These are phyloP conservation scores for Bungarus multicinctus DNA, from an alignment of 2,113 vertebrate species.

Conservation along the genomic window DNA sequence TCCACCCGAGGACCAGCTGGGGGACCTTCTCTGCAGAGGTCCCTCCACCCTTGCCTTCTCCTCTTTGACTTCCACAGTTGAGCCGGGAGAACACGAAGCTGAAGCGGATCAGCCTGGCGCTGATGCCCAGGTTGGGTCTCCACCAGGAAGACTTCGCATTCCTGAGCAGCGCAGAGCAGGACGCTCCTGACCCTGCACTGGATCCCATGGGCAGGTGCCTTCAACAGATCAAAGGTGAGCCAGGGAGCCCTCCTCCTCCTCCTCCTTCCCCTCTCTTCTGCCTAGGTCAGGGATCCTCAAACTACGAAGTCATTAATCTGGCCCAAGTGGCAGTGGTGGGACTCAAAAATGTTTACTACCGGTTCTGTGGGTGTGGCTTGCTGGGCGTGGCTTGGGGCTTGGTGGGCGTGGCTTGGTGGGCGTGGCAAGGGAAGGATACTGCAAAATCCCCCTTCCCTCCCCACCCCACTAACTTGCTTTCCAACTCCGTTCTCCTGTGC, in stretches of 20 bases:
- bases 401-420: too few species aligned
- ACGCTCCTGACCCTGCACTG: not conserved
- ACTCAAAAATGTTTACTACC: too few species aligned
- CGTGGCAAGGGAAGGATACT: too few species aligned
- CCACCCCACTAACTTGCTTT: too few species aligned
- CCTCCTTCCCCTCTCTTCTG: not conserved
- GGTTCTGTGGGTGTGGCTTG: too few species aligned
- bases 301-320: too few species aligned
- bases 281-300: not conserved
- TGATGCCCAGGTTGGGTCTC: slow-evolving; percentile 62
- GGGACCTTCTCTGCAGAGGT: too few species aligned
- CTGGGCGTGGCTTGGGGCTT: too few species aligned
- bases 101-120: slow-evolving; percentile 68
- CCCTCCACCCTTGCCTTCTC: not conserved
- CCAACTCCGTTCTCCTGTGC: too few species aligned
- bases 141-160: slow-evolving; percentile 49
- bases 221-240: slow-evolving; percentile 46
- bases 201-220: not conserved
- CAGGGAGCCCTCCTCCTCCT: not conserved
- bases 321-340: too few species aligned
- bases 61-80: slow-evolving; percentile 49
- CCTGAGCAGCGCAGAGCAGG: not conserved
- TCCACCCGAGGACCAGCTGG: not conserved
- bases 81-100: slow-evolving; percentile 70
- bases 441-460: too few species aligned